These are phyloP conservation scores for Lamellibrachia luymesi DNA, from an alignment of 1,140 invertebrate genomes.

Conservation along the genomic window DNA sequence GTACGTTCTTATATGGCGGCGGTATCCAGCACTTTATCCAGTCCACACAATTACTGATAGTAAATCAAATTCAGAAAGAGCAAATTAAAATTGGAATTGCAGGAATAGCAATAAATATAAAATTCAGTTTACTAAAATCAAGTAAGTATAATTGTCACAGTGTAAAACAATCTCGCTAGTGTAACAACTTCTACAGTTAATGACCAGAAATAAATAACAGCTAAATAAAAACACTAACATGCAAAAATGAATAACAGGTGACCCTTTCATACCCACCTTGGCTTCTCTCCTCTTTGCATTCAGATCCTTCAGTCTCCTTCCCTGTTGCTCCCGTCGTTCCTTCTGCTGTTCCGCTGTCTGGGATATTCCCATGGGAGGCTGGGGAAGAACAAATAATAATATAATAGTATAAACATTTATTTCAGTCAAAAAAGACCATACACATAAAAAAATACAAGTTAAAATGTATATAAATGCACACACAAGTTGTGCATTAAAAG, in stretches of 20 bases:
- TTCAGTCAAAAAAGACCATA: no score
- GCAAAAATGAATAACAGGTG: no score
- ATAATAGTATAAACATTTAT: background rate
- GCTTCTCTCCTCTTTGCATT: conserved; percentile 44
- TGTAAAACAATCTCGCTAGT: background rate
- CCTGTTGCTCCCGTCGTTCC: conserved; percentile 80
- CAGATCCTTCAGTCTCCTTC: conserved; percentile 64
- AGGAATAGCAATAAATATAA: no score
- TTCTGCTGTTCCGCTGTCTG: conserved; percentile 72
- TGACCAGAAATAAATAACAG: background rate
- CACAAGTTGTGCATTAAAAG: no score
- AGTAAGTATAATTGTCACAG: no score
- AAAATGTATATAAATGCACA: no score
- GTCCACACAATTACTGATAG: no score
- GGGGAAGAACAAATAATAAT: background rate
- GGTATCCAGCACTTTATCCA: no score
- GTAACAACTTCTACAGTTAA: background rate
- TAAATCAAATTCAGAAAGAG: conserved; percentile 21
- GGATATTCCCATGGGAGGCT: background rate
- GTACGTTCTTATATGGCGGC: no score
- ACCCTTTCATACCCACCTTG: conserved; percentile 37
- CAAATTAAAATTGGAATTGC: no score
- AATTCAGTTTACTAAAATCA: no score
- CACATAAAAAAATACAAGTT: no score
- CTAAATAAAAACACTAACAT: background rate